These are phyloP conservation scores for Eurytemora carolleeae DNA, from an alignment of 1,140 invertebrate species.

Conservation along the genomic window DNA sequence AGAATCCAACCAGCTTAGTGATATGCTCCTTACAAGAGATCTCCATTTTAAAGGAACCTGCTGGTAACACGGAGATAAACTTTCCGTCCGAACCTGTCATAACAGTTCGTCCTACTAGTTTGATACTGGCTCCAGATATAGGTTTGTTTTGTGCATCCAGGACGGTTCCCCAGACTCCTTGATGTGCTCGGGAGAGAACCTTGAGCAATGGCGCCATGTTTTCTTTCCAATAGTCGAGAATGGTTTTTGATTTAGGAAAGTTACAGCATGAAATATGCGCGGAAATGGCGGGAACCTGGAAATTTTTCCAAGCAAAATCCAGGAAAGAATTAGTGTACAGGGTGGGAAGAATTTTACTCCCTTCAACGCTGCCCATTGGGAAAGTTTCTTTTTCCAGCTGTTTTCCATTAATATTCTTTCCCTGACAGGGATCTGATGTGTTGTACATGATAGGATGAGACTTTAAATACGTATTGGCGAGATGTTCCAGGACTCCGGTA, in stretches of 20 bases:
- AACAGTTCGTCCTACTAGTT: not conserved
- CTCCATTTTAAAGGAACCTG: not conserved
- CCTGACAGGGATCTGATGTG: not conserved
- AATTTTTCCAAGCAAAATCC: conserved; percentile 25
- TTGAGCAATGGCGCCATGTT: not conserved
- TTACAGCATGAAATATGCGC: conserved; percentile 48
- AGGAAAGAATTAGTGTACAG: conserved; percentile 23
- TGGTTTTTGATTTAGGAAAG: conserved; percentile 38
- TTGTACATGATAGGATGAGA: conserved; percentile 19
- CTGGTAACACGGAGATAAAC: not conserved
- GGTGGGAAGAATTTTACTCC: conserved; percentile 20
- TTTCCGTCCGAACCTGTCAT: not conserved
- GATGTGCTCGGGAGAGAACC: not conserved
- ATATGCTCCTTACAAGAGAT: not conserved
- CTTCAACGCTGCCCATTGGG: conserved; percentile 24
- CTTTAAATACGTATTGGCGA: conserved; percentile 21
- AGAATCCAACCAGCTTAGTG: not conserved
- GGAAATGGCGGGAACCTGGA: conserved; percentile 25
- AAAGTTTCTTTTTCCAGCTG: conserved; percentile 18
- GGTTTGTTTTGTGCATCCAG: not conserved
- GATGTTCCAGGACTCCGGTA: conserved; percentile 23
- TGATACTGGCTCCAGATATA: not conserved
- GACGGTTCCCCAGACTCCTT: not conserved
- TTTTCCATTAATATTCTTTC: not conserved
- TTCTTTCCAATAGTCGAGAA: not conserved